Conservation (phyloP, 2,888 invertebrate genomes). For the Polia nebulosa region DNA sequence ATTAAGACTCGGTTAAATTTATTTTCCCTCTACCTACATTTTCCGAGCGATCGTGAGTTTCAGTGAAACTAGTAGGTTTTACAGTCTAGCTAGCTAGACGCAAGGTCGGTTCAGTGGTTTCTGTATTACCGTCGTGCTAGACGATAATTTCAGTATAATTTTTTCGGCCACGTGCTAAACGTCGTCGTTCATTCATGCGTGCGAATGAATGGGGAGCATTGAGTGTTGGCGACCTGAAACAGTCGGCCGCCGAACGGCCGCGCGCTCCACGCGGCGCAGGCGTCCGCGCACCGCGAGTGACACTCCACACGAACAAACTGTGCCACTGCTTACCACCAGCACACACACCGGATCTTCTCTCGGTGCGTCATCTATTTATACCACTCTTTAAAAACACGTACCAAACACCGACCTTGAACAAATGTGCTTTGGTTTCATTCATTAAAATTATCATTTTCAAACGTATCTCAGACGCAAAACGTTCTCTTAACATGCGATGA, state of each 20-base stretch:
- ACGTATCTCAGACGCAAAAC: slow-evolving; percentile 67
- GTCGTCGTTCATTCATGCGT: slow-evolving; percentile 86
- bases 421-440: slow-evolving; percentile 78
- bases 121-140: slow-evolving; percentile 55
- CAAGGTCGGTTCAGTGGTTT: slow-evolving; percentile 59
- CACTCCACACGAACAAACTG: slow-evolving; percentile 58
- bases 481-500: slow-evolving; percentile 69
- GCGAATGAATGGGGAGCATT: slow-evolving; percentile 83
- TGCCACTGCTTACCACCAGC: slow-evolving; percentile 69
- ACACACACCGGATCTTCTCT: slow-evolving; percentile 77
- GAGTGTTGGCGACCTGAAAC: slow-evolving; percentile 72
- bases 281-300: slow-evolving; percentile 74
- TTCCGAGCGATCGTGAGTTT: neutral
- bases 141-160: slow-evolving; percentile 77
- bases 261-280: slow-evolving; percentile 82
- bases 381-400: slow-evolving; percentile 72
- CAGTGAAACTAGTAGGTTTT: slow-evolving; percentile 35
- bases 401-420: slow-evolving; percentile 80
- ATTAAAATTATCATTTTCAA: slow-evolving; percentile 75
- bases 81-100: slow-evolving; percentile 49
- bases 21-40: neutral
- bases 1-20: slow-evolving; percentile 15
- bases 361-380: slow-evolving; percentile 85
- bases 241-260: slow-evolving; percentile 84
- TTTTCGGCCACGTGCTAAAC: slow-evolving; percentile 83